Conservation (phyloP, 2,797 vertebrate genomes). For the Notoglanidium macrostoma region DNA sequence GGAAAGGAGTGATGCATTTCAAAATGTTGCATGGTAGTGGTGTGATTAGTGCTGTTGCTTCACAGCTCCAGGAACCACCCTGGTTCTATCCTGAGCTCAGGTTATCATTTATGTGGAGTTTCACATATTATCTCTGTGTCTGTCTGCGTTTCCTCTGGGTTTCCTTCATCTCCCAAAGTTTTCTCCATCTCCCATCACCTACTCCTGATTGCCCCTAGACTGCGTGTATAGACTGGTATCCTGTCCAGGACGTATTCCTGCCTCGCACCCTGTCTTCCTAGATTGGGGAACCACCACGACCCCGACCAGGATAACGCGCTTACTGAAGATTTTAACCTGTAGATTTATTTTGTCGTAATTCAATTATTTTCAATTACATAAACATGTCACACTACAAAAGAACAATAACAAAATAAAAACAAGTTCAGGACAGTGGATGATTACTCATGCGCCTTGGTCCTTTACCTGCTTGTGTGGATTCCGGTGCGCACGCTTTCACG, state of each 20-base stretch:
- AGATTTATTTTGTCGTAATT: background rate
- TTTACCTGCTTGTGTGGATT: constrained; percentile 29
- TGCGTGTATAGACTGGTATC: background rate
- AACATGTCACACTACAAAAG: background rate
- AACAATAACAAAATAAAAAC: background rate
- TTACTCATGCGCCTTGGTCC: too few species aligned
- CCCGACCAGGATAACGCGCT: background rate
- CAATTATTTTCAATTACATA: background rate
- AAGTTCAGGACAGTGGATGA: background rate
- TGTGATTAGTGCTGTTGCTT: background rate
- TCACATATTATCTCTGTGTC: background rate
- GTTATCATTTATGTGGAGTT: background rate
- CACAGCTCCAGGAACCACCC: background rate
- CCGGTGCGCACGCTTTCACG: background rate
- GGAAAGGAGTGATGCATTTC: background rate
- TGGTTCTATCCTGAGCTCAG: background rate
- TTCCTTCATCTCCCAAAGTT: background rate
- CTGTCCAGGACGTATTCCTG: background rate
- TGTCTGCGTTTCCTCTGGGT: background rate
- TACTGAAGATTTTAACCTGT: background rate
- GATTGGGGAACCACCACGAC: background rate
- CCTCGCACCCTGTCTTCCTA: background rate
- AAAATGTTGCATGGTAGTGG: background rate
- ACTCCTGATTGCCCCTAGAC: background rate
- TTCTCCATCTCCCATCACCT: background rate